Evolutionary conservation across 2,797 vertebrate genomes (phyloP).

Genomic region (Bufotes viridis): DNA sequence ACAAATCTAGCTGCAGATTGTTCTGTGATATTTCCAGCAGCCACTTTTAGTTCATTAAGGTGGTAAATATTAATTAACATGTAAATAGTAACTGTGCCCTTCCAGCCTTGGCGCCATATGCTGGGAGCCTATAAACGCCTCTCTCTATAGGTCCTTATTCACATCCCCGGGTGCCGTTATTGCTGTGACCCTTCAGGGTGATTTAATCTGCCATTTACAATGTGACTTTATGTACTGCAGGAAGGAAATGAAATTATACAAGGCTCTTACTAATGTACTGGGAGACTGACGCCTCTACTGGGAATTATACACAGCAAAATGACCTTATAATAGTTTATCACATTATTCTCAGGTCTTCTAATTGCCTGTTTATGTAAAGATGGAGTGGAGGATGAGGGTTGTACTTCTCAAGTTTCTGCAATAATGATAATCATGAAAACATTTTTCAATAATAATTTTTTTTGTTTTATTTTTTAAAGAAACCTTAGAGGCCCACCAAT

Average conservation of each 20-base stretch:
- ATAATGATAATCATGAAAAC: too few species aligned
- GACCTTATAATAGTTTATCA: not conserved
- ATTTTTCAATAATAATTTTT: not conserved
- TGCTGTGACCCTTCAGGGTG: slow-evolving; percentile 70
- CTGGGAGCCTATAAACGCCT: slow-evolving; percentile 65
- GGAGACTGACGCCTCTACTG: not conserved
- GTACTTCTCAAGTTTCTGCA: not conserved
- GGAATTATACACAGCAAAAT: slow-evolving; percentile 3
- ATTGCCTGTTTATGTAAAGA: not conserved
- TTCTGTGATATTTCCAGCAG: not conserved
- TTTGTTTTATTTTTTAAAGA: too few species aligned
- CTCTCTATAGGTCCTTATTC: slow-evolving; percentile 59
- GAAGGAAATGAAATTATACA: slow-evolving; percentile 87
- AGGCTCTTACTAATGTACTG: slow-evolving; percentile 68
- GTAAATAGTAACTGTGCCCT: slow-evolving; percentile 61
- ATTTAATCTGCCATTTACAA: slow-evolving; percentile 79
- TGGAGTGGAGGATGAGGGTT: not conserved
- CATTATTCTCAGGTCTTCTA: not conserved
- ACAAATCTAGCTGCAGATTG: not conserved
- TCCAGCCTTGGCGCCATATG: slow-evolving; percentile 60
- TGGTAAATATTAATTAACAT: slow-evolving; percentile 54
- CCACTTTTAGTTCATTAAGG: not conserved
- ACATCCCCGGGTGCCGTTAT: slow-evolving; percentile 67
- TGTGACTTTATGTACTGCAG: slow-evolving; percentile 81
- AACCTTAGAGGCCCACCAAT: too few species aligned